Base-by-base conservation (phyloP, 1,140 invertebrate species). In the Vanessa tameamea region DNA sequence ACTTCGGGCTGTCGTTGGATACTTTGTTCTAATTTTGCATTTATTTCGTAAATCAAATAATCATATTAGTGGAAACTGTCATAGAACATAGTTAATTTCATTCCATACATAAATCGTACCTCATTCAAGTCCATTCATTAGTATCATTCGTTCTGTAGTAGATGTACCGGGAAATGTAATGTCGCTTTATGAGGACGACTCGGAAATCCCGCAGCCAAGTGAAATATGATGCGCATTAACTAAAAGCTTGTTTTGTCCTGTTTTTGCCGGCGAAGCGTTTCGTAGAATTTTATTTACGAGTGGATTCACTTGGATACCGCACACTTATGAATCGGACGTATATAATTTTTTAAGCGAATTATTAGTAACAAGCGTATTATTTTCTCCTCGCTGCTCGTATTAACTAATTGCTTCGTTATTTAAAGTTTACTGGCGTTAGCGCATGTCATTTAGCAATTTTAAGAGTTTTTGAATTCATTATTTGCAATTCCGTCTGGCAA, bases 161-260 rank as follows among this genome's bases (percentile, higher is more conserved):
- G 76, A 78, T 75, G 59, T 68, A 69, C 66, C 69, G 71, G 78
- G 76, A 81, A 84, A 82, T 81, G 76, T 83, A 75, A 80, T 81
- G 77, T 78, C 75, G 76, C 76, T 70, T 81, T 78, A 80, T 71
- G 70, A 64, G 55, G 75, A 81, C 78, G 77, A 76, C 80, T 81
- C 80, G 79, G 86, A 85, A 84, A 82, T 83, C 81, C 78, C 78
- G 78, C 75, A 71, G 74, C 72, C 76, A 79, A 80, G 82, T 87
- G 86, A 86, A 86, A 87, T 87, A 87, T 85, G 83, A 86, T 82
- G 76, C 82, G 81, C 83, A 86, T 86, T 87, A 85, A 82, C 75
- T 79, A 84, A 83, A 87, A 81, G 82, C 86, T 82, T 82, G 83
- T 83, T 85, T 77, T 84, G 77, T 86, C 75, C 76, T 84, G 80